Percentiles rank a stretch among this genome's conserved stretches.
phyloP scores from a whole-genome alignment of 2,113 vertebrate genomes.

The Buteo buteo region DNA sequence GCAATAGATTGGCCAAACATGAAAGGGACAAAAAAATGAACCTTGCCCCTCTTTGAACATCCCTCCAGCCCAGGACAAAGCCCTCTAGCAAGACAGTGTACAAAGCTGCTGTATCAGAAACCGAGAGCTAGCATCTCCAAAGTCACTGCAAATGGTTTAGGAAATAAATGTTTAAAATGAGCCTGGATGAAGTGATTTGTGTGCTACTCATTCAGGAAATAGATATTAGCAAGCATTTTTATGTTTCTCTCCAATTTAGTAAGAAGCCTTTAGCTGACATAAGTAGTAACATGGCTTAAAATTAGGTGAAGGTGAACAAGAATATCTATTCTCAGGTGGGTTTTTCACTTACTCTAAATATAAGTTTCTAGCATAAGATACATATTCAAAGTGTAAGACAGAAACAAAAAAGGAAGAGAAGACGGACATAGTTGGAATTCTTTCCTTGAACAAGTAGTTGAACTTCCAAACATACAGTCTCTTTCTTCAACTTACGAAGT shows the following conservation, averaged over 20 bases:
- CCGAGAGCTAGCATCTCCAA: neutral
- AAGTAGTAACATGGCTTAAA: neutral
- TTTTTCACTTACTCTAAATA: neutral
- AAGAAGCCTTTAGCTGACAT: neutral
- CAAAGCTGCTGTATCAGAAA: neutral
- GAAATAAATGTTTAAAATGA: neutral
- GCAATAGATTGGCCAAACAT: neutral
- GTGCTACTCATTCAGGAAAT: neutral
- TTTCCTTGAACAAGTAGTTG: neutral
- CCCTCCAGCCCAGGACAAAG: neutral
- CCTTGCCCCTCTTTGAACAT: neutral
- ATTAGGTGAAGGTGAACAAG: neutral
- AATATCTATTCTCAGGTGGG: neutral
- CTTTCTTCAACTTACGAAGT: neutral
- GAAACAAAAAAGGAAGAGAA: neutral
- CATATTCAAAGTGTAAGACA: neutral
- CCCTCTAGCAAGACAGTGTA: neutral
- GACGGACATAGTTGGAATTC: neutral
- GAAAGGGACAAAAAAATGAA: neutral
- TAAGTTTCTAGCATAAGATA: neutral
- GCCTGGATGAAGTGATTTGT: neutral
- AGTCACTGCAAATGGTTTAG: neutral
- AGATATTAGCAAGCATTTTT: neutral
- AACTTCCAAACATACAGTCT: neutral
- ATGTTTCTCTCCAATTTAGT: neutral